Percentiles rank a stretch among this genome's conserved stretches.
phyloP scores from a whole-genome alignment of 2,797 vertebrate genomes.

The Enoplosus armatus region DNA sequence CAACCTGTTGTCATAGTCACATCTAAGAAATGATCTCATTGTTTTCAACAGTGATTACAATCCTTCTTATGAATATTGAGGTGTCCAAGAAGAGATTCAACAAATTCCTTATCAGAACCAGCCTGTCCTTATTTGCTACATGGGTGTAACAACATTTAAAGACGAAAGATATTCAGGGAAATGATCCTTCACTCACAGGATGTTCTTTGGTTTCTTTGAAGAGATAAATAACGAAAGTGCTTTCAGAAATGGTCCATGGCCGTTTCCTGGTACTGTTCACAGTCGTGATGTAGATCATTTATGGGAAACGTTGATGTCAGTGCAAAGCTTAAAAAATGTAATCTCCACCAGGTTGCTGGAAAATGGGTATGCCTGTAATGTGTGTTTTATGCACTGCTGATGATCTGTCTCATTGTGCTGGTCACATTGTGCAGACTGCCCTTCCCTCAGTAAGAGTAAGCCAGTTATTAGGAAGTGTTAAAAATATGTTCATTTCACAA shows the following conservation, averaged over 20 bases:
- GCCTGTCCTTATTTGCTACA: constrained; percentile 12
- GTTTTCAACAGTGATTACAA: constrained; percentile 1
- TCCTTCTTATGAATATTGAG: constrained; percentile 22
- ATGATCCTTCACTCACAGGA: constrained; percentile 58
- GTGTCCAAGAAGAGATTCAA: constrained; percentile 27
- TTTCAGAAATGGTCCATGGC: constrained; percentile 48
- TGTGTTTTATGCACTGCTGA: constrained; percentile 12
- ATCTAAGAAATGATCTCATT: constrained; percentile 13
- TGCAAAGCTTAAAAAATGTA: constrained; percentile 1
- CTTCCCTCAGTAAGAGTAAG: not conserved
- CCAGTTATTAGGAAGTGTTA: constrained; percentile 8
- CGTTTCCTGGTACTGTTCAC: constrained; percentile 58
- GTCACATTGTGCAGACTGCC: constrained; percentile 6
- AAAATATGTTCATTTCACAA: constrained; percentile 14
- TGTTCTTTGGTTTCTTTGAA: constrained; percentile 50
- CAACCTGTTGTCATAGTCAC: constrained; percentile 2
- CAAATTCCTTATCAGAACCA: constrained; percentile 47
- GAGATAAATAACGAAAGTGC: constrained; percentile 54
- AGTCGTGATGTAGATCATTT: constrained; percentile 36
- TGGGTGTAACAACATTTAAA: constrained; percentile 28
- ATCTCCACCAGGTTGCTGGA: constrained; percentile 18
- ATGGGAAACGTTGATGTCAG: constrained; percentile 35
- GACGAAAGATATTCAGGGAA: constrained; percentile 52
- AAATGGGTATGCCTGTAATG: constrained; percentile 16
- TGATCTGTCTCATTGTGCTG: constrained; percentile 4